phyloP scores from a whole-genome alignment of 2,113 vertebrate species.

The Salminus brasiliensis region DNA sequence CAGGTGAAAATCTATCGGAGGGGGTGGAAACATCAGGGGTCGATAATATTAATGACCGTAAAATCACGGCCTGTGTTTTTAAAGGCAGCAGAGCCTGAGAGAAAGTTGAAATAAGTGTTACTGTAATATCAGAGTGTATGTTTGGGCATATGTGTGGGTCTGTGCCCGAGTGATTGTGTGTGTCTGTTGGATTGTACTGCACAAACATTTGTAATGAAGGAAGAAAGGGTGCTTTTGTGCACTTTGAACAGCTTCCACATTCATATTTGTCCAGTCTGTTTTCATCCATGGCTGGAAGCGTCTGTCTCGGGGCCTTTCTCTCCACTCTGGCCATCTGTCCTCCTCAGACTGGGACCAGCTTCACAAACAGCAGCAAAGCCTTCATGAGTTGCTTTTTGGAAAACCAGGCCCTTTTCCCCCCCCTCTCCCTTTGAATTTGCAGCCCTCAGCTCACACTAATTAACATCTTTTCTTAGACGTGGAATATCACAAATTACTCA shows the following conservation, averaged over 20 bases:
- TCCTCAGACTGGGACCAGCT: conserved; percentile 18
- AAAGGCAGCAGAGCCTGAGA: neutral
- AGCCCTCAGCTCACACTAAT: neutral
- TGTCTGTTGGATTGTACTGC: neutral
- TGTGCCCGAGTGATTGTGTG: too few relatives aligned
- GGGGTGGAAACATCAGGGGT: conserved; percentile 18
- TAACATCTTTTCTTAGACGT: neutral
- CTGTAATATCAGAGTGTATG: neutral
- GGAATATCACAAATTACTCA: neutral
- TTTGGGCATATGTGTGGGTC: neutral
- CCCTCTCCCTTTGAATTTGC: neutral
- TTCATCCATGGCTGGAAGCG: conserved; percentile 5
- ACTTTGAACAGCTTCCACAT: conserved; percentile 8
- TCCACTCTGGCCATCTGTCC: conserved; percentile 36
- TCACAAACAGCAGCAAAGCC: neutral
- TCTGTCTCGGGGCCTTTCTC: conserved; percentile 28
- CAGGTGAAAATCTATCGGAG: neutral
- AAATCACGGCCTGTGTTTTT: neutral
- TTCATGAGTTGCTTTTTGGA: neutral
- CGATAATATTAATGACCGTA: neutral
- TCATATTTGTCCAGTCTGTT: conserved; percentile 30
- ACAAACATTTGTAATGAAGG: neutral
- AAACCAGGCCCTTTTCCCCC: too few relatives aligned
- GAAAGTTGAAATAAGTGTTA: neutral
- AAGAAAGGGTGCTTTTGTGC: neutral